Percentiles rank a stretch among this genome's conserved stretches.
phyloP scores from a whole-genome alignment of 2,888 invertebrate genomes.

The Erebia epiphron region DNA sequence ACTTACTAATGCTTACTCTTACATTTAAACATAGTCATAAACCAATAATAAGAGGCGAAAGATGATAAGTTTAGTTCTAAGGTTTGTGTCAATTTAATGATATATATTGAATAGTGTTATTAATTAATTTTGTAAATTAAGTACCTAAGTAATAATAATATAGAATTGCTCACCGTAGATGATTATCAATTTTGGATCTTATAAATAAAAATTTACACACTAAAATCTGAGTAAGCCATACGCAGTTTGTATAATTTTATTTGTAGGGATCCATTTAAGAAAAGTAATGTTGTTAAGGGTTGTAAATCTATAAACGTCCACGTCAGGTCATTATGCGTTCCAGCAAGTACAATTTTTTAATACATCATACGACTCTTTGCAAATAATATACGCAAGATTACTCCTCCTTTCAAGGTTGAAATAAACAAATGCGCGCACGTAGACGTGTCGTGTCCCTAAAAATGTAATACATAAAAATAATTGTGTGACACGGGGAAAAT shows the following conservation, averaged over 20 bases:
- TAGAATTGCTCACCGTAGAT: slow-evolving; percentile 22
- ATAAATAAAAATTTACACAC: neutral
- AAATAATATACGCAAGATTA: no score
- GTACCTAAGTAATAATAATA: slow-evolving; percentile 14
- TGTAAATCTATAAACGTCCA: neutral
- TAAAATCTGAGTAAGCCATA: no score
- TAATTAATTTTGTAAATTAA: slow-evolving; percentile 27
- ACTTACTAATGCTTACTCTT: slow-evolving; percentile 47
- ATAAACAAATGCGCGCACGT: no score
- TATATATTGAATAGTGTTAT: slow-evolving; percentile 34
- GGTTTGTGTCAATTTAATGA: slow-evolving; percentile 50
- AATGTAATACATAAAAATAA: no score
- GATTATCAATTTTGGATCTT: slow-evolving; percentile 8
- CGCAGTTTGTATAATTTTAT: no score
- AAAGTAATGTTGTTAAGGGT: neutral
- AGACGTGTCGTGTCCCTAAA: no score
- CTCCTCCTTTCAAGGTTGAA: no score
- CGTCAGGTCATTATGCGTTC: neutral
- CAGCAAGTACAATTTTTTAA: neutral
- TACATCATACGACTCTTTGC: no score
- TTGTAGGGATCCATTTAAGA: no score
- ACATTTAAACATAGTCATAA: slow-evolving; percentile 42
- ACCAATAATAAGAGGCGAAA: slow-evolving; percentile 52
- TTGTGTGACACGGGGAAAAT: no score
- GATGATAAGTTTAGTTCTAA: slow-evolving; percentile 64